Evolutionary conservation across 2,888 invertebrate genomes (phyloP).

Genomic region (Athalia circularis): DNA sequence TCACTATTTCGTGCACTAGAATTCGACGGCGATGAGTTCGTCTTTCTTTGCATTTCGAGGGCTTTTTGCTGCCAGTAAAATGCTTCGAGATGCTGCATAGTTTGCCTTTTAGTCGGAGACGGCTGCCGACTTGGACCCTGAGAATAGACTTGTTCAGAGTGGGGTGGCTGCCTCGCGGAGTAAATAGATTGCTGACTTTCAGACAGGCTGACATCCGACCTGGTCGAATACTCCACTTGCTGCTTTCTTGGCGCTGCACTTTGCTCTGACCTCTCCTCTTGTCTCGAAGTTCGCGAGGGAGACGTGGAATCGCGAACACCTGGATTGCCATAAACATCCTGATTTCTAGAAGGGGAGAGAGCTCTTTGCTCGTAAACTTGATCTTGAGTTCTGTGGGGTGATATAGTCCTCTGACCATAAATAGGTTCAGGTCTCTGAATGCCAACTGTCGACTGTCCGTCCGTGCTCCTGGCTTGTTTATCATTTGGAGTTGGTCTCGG

Average conservation of each 20-base stretch:
- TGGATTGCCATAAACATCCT: conserved; percentile 45
- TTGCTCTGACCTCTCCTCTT: conserved; percentile 13
- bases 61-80: conserved; percentile 71
- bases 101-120: conserved; percentile 67
- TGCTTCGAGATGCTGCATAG: conserved; percentile 67
- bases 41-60: conserved; percentile 63
- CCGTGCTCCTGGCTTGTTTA: background rate
- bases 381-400: conserved; percentile 26
- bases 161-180: conserved; percentile 35
- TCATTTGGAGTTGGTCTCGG: conserved; percentile 33
- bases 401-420: conserved; percentile 52
- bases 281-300: conserved; percentile 1
- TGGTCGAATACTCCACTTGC: conserved; percentile 52
- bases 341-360: background rate
- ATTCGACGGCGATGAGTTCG: conserved; percentile 23
- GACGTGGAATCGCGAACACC: background rate
- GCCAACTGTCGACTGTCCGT: conserved; percentile 10
- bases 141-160: conserved; percentile 14
- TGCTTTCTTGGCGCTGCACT: conserved; percentile 46
- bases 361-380: conserved; percentile 19
- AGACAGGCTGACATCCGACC: background rate
- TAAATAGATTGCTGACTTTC: conserved; percentile 49
- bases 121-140: conserved; percentile 51
- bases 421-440: conserved; percentile 64
- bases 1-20: conserved; percentile 18